Evolutionary conservation across 2,113 vertebrate genomes (phyloP).

Genomic region (Sturnus vulgaris): DNA sequence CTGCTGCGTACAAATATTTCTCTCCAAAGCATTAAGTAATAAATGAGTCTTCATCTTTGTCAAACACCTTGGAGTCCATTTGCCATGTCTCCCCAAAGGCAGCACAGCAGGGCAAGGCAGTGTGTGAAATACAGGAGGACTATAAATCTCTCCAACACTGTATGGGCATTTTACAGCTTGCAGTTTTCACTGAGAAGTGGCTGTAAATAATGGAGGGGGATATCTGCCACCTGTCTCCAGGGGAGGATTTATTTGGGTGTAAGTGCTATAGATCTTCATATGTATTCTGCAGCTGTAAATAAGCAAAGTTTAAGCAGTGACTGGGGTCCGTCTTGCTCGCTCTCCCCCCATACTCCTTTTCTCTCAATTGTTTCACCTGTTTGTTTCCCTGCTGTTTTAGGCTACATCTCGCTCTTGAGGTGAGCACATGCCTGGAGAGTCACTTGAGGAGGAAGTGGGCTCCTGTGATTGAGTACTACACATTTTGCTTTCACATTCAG

Average conservation of each 20-base stretch:
- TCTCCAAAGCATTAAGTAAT: constrained; percentile 44
- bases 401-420: not conserved
- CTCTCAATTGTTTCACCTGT: not conserved
- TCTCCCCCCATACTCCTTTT: not conserved
- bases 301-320: constrained; percentile 55
- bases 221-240: constrained; percentile 66
- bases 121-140: constrained; percentile 41
- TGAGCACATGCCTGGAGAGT: not conserved
- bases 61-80: constrained; percentile 47
- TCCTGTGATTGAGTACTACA: not conserved
- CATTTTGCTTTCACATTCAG: not conserved
- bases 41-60: constrained; percentile 57
- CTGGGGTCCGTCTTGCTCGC: not conserved
- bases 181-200: constrained; percentile 63
- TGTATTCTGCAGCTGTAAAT: constrained; percentile 53
- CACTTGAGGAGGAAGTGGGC: not conserved
- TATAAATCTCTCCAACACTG: constrained; percentile 57
- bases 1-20: constrained; percentile 28
- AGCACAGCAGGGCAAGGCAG: not conserved
- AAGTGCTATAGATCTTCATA: constrained; percentile 66
- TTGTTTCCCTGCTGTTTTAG: not conserved
- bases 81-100: constrained; percentile 32
- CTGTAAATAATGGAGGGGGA: constrained; percentile 62
- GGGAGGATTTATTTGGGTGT: constrained; percentile 63
- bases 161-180: constrained; percentile 66